phyloP scores from a whole-genome alignment of 2,888 invertebrate species.

The Hipparchia sbordonii region DNA sequence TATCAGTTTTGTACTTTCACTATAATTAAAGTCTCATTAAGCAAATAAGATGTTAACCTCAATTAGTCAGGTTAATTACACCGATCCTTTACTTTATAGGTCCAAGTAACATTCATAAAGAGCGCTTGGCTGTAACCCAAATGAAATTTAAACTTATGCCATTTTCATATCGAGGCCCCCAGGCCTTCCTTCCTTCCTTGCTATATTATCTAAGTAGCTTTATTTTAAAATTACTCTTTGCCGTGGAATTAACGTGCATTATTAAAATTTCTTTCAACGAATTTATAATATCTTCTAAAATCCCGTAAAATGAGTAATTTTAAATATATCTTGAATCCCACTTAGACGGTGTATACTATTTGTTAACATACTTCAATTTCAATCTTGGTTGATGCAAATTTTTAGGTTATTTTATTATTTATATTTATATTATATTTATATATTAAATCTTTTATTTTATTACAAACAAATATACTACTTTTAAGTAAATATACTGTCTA shows the following conservation, averaged over 20 bases:
- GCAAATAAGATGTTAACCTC: conserved; percentile 15
- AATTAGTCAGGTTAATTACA: conserved; percentile 20
- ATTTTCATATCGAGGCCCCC: conserved; percentile 34
- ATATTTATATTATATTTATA: too few species aligned
- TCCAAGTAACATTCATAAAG: conserved; percentile 33
- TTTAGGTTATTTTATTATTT: too few species aligned
- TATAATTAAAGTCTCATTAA: conserved; percentile 18
- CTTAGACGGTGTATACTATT: too few species aligned
- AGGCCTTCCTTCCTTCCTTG: conserved; percentile 32
- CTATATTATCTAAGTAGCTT: conserved; percentile 4
- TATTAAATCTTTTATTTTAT: too few species aligned
- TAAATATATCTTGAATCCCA: background rate
- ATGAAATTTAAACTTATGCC: conserved; percentile 36
- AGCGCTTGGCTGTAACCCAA: conserved; percentile 39
- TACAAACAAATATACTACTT: too few species aligned
- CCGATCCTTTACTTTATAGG: conserved; percentile 23
- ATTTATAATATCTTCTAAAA: background rate
- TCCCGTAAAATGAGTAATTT: background rate
- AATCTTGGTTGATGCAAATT: too few species aligned
- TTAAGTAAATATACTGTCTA: too few species aligned
- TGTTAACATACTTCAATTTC: too few species aligned
- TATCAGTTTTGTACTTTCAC: background rate
- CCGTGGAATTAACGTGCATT: background rate
- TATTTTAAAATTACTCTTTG: conserved; percentile 1
- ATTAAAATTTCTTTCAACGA: background rate